Evolutionary conservation across 1,140 invertebrate genomes (phyloP).

Genomic region (Drosophila littoralis): DNA sequence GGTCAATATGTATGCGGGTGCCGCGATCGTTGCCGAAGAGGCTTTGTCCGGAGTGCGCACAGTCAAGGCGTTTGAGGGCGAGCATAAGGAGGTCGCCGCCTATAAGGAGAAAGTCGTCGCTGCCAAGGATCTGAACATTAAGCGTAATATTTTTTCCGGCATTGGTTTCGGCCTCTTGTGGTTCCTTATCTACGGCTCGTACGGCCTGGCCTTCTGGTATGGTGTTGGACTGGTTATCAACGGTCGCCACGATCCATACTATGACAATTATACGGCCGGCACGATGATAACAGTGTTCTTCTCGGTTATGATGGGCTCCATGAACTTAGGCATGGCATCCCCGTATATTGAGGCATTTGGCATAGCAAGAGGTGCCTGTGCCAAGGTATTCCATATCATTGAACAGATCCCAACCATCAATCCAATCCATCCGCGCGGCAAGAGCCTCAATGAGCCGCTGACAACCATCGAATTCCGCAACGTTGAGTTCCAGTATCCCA

Average conservation of each 20-base stretch:
- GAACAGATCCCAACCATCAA: constrained; percentile 93
- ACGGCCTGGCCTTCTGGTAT: constrained; percentile 94
- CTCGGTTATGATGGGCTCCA: constrained; percentile 94
- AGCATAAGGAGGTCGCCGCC: constrained; percentile 89
- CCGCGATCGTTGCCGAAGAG: constrained; percentile 93
- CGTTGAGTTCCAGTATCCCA: constrained; percentile 94
- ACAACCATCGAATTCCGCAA: constrained; percentile 92
- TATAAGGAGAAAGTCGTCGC: constrained; percentile 87
- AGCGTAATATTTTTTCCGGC: constrained; percentile 89
- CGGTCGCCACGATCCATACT: constrained; percentile 83
- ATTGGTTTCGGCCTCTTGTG: constrained; percentile 89
- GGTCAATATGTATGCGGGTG: constrained; percentile 89
- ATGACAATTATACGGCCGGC: constrained; percentile 86
- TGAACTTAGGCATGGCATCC: constrained; percentile 94
- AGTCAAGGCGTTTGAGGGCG: constrained; percentile 92
- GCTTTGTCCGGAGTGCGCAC: constrained; percentile 91
- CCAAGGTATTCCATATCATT: constrained; percentile 93
- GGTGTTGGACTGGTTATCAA: constrained; percentile 89
- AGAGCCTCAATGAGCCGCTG: constrained; percentile 86
- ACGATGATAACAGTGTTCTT: constrained; percentile 91
- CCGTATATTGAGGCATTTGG: constrained; percentile 93
- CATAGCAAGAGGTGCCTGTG: constrained; percentile 92
- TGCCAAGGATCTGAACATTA: constrained; percentile 89
- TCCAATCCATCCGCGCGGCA: constrained; percentile 88
- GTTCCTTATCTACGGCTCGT: constrained; percentile 91